Evolutionary conservation across 1,140 invertebrate species (phyloP), one percentile per base, ranked within the genome.

Genomic region (Eufriesea mexicana): DNA sequence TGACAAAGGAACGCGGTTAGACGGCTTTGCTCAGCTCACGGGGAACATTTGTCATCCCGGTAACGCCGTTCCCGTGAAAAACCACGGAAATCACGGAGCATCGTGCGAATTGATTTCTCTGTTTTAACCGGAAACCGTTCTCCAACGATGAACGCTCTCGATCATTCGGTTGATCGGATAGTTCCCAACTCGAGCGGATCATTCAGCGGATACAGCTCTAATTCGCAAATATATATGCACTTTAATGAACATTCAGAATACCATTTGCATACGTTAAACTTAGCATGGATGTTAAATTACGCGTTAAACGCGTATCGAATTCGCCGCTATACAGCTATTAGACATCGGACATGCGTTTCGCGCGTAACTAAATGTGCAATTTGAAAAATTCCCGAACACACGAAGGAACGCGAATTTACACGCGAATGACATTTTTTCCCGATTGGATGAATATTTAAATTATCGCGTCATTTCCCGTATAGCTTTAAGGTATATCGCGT

Each of bases 71-170:
- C 9, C 28, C 28, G 12, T 5, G 6, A 47, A 59, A 54, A 67
- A 25, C 8, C 5, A 0, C 18, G 35, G 12, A 10, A 45, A 45
- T 0, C 12, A 0, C 4, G 1, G 12, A 6, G 10, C 10, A 18
- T 18, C 9, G 10, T 0, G 51, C 20, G 14, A 80, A 74, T 84
- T 23, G 59, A 64, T n/a, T 6, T 67, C 42, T 47, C 66, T 14
- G 10, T 45, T 16, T 8, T 6, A 67, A 47, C 10, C 2, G 45
- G 16, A 67, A 47, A 47, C 47, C 47, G 14, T 67, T 67, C n/a
- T 5, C 9, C 12, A 12, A 25, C 23, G 23, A 47, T 4, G 10
- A n/a, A 66, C 25, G 6, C 20, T 66, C 12, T n/a, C 35, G 7
- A 45, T 42, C 42, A 23, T 45, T 0, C 9, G n/a, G 10, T 45